Percentiles rank a stretch among this genome's conserved stretches.
Conservation (phyloP, 2,888 invertebrate genomes). For the Amphipoea lucens region DNA sequence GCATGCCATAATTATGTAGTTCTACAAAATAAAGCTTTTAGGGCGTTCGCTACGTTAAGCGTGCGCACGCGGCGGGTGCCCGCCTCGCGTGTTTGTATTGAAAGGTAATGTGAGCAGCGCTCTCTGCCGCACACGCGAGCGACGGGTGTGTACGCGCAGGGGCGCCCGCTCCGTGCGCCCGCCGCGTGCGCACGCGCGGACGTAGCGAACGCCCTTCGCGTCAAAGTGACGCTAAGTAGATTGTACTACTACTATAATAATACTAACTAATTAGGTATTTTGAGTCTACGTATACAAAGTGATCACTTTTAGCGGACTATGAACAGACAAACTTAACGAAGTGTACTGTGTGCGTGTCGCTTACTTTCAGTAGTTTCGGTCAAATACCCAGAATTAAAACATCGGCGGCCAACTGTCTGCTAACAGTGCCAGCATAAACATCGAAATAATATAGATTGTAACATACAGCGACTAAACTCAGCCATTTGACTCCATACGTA, state of each 20-base stretch:
- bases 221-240: not conserved
- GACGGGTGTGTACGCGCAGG: too few relatives aligned
- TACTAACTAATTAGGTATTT: not conserved
- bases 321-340: not conserved
- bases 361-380: not conserved
- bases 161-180: too few relatives aligned
- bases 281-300: not conserved
- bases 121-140: too few relatives aligned
- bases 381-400: slow-evolving; percentile 10
- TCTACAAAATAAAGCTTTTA: not conserved
- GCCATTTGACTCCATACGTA: too few relatives aligned
- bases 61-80: too few relatives aligned
- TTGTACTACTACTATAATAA: too few relatives aligned
- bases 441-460: not conserved
- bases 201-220: not conserved
- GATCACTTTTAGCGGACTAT: not conserved
- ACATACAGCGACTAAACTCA: not conserved
- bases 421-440: slow-evolving; percentile 30
- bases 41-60: too few relatives aligned
- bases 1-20: slow-evolving; percentile 1
- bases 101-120: too few relatives aligned
- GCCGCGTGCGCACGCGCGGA: too few relatives aligned
- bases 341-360: not conserved
- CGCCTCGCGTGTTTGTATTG: too few relatives aligned
- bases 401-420: slow-evolving; percentile 41